phyloP scores from a whole-genome alignment of 2,888 invertebrate species.

The Stenchaetothrips biformis region DNA sequence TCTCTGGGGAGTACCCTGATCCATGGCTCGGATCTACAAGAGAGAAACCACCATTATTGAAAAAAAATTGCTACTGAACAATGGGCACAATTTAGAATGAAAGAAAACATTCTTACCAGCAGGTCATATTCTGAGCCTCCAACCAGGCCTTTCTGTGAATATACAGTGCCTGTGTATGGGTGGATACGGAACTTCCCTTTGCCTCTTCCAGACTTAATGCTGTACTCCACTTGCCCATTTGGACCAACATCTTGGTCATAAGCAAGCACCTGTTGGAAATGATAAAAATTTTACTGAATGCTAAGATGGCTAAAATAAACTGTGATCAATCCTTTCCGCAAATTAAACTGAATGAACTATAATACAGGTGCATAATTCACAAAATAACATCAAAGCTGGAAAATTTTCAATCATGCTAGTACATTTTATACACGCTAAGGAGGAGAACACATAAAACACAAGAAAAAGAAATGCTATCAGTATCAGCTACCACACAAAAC shows the following conservation, averaged over 20 bases:
- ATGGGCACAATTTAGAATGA: slow-evolving; percentile 15
- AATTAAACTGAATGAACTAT: neutral
- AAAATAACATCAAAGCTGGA: no score
- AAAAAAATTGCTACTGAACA: slow-evolving; percentile 32
- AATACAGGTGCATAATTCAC: neutral
- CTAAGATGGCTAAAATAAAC: no score
- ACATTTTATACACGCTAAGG: no score
- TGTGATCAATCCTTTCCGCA: no score
- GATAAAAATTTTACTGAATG: no score
- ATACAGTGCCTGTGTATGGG: slow-evolving; percentile 74
- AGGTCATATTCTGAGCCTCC: slow-evolving; percentile 63
- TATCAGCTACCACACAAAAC: neutral
- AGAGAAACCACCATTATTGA: slow-evolving; percentile 32
- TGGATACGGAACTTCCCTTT: slow-evolving; percentile 79
- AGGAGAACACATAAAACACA: neutral
- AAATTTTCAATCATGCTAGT: no score
- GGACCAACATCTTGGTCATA: slow-evolving; percentile 75
- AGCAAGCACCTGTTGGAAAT: slow-evolving; percentile 62
- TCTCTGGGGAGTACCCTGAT: slow-evolving; percentile 68
- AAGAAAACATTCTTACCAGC: slow-evolving; percentile 51
- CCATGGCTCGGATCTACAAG: slow-evolving; percentile 70
- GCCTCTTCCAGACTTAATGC: slow-evolving; percentile 70
- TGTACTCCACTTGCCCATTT: slow-evolving; percentile 79
- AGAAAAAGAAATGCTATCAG: neutral
- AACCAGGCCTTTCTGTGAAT: slow-evolving; percentile 65